Evolutionary conservation across 2,888 invertebrate genomes (phyloP).

Genomic region (Creontiades dilutus): DNA sequence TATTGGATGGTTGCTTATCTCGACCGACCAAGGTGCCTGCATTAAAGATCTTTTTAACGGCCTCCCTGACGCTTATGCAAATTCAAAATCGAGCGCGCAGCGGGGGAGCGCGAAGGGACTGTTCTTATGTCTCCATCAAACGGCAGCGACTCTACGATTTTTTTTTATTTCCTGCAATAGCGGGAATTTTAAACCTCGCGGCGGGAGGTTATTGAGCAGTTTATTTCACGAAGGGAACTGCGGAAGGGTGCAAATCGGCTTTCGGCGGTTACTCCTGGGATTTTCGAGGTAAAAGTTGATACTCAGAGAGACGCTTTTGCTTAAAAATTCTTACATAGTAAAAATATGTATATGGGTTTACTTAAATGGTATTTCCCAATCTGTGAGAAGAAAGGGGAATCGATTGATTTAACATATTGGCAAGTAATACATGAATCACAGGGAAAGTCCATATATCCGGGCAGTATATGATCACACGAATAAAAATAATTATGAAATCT

Average conservation of each 20-base stretch:
- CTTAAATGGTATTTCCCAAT: not conserved
- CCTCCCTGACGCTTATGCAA: constrained; percentile 67
- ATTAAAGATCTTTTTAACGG: constrained; percentile 68
- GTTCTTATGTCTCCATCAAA: constrained; percentile 67
- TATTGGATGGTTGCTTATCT: constrained; percentile 71
- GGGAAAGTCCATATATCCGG: no score
- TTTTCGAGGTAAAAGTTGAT: constrained; percentile 5
- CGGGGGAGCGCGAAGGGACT: constrained; percentile 17
- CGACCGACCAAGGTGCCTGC: constrained; percentile 67
- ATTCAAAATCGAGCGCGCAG: constrained; percentile 53
- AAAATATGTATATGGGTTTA: constrained; percentile 14
- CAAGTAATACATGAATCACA: no score
- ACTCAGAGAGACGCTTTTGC: not conserved
- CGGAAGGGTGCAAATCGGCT: constrained; percentile 43
- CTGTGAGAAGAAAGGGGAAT: not conserved
- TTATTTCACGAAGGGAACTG: constrained; percentile 1
- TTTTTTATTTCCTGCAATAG: constrained; percentile 22
- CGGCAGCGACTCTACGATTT: constrained; percentile 1
- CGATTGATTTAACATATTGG: no score
- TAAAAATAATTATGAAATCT: no score
- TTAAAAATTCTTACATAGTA: constrained; percentile 33
- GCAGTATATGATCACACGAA: no score
- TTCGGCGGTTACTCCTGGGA: constrained; percentile 30
- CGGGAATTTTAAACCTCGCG: constrained; percentile 37
- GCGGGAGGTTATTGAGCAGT: constrained; percentile 33